A percentile compares a stretch with the other conserved stretches of the same genome.
These are phyloP conservation scores for Drosophila rellima DNA, from an alignment of 2,888 invertebrate species.

Conservation along the genomic window DNA sequence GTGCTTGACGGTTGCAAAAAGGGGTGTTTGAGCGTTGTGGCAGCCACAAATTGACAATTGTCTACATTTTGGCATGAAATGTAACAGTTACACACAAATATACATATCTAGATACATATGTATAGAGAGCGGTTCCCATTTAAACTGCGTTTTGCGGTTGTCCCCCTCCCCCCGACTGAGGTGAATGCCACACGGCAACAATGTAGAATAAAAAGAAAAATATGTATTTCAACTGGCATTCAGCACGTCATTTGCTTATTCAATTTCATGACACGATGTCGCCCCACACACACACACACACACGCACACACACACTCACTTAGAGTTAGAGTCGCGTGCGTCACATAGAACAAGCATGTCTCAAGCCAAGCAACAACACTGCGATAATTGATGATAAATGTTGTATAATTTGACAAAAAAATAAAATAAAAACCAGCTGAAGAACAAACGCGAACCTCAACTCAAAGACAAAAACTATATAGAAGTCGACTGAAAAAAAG, in stretches of 20 bases:
- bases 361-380: slow-evolving; percentile 58
- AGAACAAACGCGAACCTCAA: slow-evolving; percentile 18
- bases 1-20: slow-evolving; percentile 54
- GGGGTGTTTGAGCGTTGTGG: slow-evolving; percentile 61
- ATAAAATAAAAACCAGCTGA: slow-evolving; percentile 31
- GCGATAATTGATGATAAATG: slow-evolving; percentile 85
- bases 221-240: slow-evolving; percentile 76
- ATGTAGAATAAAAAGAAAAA: slow-evolving; percentile 23
- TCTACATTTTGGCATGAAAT: slow-evolving; percentile 78
- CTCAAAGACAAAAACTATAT: slow-evolving; percentile 3
- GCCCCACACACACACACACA: slow-evolving; percentile 41
- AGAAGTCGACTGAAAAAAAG: neutral
- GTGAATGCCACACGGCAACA: slow-evolving; percentile 62
- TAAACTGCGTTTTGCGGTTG: slow-evolving; percentile 79
- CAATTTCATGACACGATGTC: slow-evolving; percentile 80
- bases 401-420: slow-evolving; percentile 83
- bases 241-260: slow-evolving; percentile 84
- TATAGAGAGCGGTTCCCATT: slow-evolving; percentile 45
- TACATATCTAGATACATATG: slow-evolving; percentile 5
- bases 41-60: slow-evolving; percentile 75
- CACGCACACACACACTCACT: slow-evolving; percentile 16
- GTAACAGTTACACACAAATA: slow-evolving; percentile 22
- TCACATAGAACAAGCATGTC: slow-evolving; percentile 71
- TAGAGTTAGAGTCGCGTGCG: slow-evolving; percentile 69
- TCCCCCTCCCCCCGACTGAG: slow-evolving; percentile 24